phyloP scores from a whole-genome alignment of 2,113 vertebrate species.

The Paratilapia polleni region DNA sequence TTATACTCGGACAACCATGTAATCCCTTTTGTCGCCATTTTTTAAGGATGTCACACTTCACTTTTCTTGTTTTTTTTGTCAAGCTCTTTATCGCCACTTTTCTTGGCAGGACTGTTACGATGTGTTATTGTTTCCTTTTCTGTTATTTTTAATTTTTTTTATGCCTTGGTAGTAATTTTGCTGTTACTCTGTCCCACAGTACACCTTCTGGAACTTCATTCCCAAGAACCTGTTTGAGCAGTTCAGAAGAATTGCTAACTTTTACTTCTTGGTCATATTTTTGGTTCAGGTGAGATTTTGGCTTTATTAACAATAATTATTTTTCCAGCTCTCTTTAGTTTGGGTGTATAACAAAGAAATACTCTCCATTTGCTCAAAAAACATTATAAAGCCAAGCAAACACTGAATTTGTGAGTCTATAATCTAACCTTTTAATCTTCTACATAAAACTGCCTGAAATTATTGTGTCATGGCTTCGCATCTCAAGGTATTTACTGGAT shows the following conservation, averaged over 20 bases:
- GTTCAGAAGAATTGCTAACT: slow-evolving; percentile 98
- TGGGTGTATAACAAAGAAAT: too few relatives aligned
- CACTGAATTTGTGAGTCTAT: neutral
- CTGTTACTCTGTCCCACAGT: slow-evolving; percentile 78
- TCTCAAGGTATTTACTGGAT: too few relatives aligned
- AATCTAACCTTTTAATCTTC: too few relatives aligned
- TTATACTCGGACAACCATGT: slow-evolving; percentile 33
- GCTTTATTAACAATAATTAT: neutral
- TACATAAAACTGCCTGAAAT: too few relatives aligned
- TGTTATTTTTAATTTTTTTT: neutral
- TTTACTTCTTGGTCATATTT: slow-evolving; percentile 99
- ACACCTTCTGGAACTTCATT: slow-evolving; percentile 98
- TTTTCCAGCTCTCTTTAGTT: neutral
- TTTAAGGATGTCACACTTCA: slow-evolving; percentile 39
- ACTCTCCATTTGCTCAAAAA: too few relatives aligned
- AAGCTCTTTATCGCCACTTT: slow-evolving; percentile 1
- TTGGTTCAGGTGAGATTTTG: slow-evolving; percentile 91
- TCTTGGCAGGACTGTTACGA: slow-evolving; percentile 4
- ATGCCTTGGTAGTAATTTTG: neutral
- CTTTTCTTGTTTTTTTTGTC: neutral
- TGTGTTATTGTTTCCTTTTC: neutral
- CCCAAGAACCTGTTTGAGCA: slow-evolving; percentile 99
- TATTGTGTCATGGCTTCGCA: too few relatives aligned
- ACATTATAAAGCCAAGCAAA: neutral
- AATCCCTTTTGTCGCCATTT: slow-evolving; percentile 35